phyloP scores from a whole-genome alignment of 2,797 vertebrate genomes.

The Hephaestus fuliginosus region DNA sequence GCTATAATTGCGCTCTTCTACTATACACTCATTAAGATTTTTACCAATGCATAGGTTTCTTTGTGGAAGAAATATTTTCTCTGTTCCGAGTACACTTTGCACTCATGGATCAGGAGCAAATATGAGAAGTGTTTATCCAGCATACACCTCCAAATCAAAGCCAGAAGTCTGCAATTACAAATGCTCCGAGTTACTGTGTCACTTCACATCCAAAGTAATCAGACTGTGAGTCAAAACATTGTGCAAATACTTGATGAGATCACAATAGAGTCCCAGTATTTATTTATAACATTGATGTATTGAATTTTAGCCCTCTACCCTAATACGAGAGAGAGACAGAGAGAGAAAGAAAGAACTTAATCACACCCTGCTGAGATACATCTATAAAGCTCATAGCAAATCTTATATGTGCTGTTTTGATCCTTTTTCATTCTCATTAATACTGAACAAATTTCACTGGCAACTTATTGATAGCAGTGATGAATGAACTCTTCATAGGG shows the following conservation, averaged over 20 bases:
- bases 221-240: slow-evolving; percentile 29
- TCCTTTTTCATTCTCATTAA: neutral
- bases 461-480: slow-evolving; percentile 10
- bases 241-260: slow-evolving; percentile 38
- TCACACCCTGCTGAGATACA: neutral
- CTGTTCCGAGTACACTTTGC: slow-evolving; percentile 26
- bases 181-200: slow-evolving; percentile 36
- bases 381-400: neutral
- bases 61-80: neutral
- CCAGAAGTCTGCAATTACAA: slow-evolving; percentile 35
- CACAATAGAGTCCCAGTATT: slow-evolving; percentile 10
- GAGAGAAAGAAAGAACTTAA: neutral
- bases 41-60: slow-evolving; percentile 16
- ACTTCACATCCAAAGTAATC: slow-evolving; percentile 40
- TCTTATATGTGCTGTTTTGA: neutral
- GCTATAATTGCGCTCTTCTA: neutral
- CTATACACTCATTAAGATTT: slow-evolving; percentile 7
- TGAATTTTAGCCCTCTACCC: neutral
- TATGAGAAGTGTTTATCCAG: slow-evolving; percentile 16
- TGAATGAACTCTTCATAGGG: neutral
- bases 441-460: neutral
- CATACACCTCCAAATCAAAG: slow-evolving; percentile 38
- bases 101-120: slow-evolving; percentile 3
- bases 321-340: neutral
- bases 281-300: slow-evolving; percentile 18